phyloP scores from a whole-genome alignment of 2,888 invertebrate species.

The Lithophane socia region DNA sequence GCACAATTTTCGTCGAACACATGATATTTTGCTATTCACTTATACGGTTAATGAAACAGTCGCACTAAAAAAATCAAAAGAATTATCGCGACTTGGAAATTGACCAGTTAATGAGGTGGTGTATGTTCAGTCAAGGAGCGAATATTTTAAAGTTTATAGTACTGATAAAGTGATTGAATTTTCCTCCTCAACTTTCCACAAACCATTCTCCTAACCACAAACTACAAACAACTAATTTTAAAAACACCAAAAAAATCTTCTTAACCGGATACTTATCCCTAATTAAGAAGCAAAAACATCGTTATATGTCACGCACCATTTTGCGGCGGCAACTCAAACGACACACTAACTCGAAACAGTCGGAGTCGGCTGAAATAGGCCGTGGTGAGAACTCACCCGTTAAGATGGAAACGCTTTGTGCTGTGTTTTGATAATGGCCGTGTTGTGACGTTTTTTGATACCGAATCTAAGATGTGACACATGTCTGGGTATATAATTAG shows the following conservation, averaged over 20 bases:
- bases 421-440: slow-evolving; percentile 79
- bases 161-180: background rate
- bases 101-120: no score
- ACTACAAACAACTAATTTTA: slow-evolving; percentile 50
- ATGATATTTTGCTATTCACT: background rate
- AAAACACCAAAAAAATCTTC: slow-evolving; percentile 60
- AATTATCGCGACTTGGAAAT: background rate
- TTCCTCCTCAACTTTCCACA: background rate
- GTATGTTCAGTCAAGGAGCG: no score
- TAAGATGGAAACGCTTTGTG: slow-evolving; percentile 78
- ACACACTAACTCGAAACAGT: slow-evolving; percentile 68
- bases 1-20: slow-evolving; percentile 37
- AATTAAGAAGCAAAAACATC: slow-evolving; percentile 86
- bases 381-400: slow-evolving; percentile 83
- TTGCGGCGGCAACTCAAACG: slow-evolving; percentile 76
- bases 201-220: slow-evolving; percentile 11
- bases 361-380: slow-evolving; percentile 74
- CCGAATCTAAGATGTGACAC: slow-evolving; percentile 60
- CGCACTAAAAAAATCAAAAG: background rate
- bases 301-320: slow-evolving; percentile 83
- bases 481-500: slow-evolving; percentile 53
- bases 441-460: slow-evolving; percentile 67
- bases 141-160: background rate
- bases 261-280: slow-evolving; percentile 86
- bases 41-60: background rate